Evolutionary conservation across 2,113 vertebrate genomes (phyloP).

Genomic region (Platichthys flesus): DNA sequence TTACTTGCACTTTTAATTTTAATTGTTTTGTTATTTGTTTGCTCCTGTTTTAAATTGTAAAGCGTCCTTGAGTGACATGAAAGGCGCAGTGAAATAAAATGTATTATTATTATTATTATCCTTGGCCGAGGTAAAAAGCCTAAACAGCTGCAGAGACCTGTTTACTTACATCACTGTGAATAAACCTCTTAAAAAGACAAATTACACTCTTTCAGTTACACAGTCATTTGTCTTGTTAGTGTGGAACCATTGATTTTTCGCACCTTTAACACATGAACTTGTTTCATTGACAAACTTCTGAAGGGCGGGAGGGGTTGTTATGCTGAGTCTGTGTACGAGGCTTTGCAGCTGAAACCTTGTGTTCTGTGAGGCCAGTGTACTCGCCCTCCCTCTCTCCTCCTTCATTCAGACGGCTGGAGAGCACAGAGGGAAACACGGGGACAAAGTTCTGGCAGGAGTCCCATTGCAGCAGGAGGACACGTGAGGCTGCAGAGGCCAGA

Average conservation of each 20-base stretch:
- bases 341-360: slow-evolving; percentile 28
- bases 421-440: slow-evolving; percentile 47
- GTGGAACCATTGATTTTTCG: background rate
- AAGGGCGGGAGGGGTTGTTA: background rate
- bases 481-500: slow-evolving; percentile 33
- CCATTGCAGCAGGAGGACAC: slow-evolving; percentile 30
- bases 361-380: slow-evolving; percentile 18
- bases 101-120: no score
- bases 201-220: background rate
- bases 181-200: no score
- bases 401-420: slow-evolving; percentile 48
- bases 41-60: no score
- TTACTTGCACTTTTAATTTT: no score
- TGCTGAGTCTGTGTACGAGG: slow-evolving; percentile 7
- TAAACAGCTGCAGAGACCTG: no score
- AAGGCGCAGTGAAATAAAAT: no score
- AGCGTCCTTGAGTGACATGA: no score
- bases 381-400: slow-evolving; percentile 20
- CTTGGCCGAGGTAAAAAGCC: no score
- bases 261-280: background rate
- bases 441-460: slow-evolving; percentile 58
- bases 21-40: no score
- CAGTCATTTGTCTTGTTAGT: no score
- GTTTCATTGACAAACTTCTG: background rate
- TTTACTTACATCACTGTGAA: no score